phyloP scores from a whole-genome alignment of 2,888 invertebrate species.

The Celastrina argiolus region DNA sequence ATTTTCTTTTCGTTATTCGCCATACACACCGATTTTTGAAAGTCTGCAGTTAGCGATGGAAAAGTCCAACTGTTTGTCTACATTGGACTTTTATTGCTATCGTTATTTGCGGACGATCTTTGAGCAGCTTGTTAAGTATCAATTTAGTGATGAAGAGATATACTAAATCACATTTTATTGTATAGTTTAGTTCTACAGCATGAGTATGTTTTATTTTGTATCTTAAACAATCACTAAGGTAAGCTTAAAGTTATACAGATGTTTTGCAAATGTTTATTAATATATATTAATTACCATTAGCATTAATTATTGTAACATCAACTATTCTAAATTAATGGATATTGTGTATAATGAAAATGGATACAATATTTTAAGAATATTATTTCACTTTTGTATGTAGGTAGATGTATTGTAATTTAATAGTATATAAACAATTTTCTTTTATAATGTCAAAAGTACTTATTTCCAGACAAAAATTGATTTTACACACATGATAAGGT shows the following conservation, averaged over 20 bases:
- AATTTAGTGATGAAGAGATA: constrained; percentile 18
- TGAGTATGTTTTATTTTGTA: neutral
- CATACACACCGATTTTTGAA: constrained; percentile 41
- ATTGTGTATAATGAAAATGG: no score
- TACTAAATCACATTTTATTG: neutral
- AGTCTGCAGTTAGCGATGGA: constrained; percentile 69
- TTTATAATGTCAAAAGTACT: no score
- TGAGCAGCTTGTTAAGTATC: constrained; percentile 40
- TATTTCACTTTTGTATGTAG: no score
- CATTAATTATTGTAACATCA: no score
- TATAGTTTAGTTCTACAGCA: neutral
- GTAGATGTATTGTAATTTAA: no score
- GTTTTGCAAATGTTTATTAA: neutral
- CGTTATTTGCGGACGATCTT: constrained; percentile 69
- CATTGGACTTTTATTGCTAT: constrained; percentile 73
- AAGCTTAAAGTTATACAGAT: neutral
- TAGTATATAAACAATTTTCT: no score
- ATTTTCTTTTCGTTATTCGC: constrained; percentile 33
- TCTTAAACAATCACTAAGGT: neutral
- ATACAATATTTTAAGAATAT: no score
- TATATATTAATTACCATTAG: no score
- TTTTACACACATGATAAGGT: no score
- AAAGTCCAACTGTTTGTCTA: constrained; percentile 67
- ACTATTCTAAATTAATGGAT: no score
- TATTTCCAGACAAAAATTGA: no score